These are phyloP conservation scores for Bellardia bayeri DNA, from an alignment of 2,888 invertebrate genomes.

Conservation along the genomic window DNA sequence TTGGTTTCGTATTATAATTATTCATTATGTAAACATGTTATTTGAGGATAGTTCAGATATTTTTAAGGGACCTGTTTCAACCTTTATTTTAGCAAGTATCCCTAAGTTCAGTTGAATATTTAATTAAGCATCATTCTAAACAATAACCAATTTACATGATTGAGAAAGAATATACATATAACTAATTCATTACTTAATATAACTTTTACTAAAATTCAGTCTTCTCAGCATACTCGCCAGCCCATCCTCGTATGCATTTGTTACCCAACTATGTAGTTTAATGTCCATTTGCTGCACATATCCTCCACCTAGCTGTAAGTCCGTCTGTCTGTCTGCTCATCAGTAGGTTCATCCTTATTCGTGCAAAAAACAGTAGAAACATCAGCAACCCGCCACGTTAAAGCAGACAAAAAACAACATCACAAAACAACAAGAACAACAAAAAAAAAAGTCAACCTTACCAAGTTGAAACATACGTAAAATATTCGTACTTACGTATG, in stretches of 20 bases:
- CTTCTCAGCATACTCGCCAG: background rate
- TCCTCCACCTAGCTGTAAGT: conserved; percentile 15
- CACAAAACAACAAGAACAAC: background rate
- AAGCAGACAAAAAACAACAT: background rate
- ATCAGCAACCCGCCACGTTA: conserved; percentile 60
- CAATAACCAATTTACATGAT: no score
- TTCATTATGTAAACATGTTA: no score
- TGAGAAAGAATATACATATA: no score
- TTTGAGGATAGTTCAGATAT: no score
- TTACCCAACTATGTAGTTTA: conserved; percentile 33
- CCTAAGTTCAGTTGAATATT: no score
- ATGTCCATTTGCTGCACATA: conserved; percentile 49
- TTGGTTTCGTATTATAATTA: no score
- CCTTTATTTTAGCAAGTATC: no score
- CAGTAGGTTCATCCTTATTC: conserved; percentile 67
- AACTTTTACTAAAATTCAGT: background rate
- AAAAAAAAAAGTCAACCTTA: conserved; percentile 53
- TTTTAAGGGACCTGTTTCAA: no score
- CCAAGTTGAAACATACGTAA: conserved; percentile 55
- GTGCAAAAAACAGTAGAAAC: conserved; percentile 45
- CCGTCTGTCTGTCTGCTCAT: conserved; percentile 53
- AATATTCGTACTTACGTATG: conserved; percentile 59
- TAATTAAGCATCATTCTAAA: no score
- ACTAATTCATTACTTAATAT: no score
- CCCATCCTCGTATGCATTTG: conserved; percentile 33